Evolutionary conservation across 1,140 invertebrate species (phyloP), one percentile per base, ranked within the genome.

Genomic region (Philotrypesis tridentata): DNA sequence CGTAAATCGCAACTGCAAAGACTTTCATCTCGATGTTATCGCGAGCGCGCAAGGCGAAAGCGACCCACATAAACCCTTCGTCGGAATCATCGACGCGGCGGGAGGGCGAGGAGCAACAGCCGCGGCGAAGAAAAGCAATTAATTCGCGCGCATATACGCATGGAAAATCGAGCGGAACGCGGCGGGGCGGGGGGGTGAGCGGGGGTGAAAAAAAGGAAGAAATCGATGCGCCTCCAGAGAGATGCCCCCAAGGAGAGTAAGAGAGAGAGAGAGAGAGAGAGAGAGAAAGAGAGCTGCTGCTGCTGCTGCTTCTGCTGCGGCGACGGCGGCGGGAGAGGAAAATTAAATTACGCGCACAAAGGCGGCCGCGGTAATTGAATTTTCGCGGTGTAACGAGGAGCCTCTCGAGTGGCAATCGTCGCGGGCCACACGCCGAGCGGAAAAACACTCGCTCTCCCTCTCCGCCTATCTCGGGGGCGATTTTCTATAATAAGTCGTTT

Each of bases 291-390:
- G n/a, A n/a, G n/a, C n/a, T n/a, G n/a, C n/a, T n/a, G n/a, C n/a
- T n/a, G n/a, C n/a, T n/a, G n/a, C n/a, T n/a, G n/a, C n/a, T n/a
- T n/a, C n/a, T n/a, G n/a, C n/a, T n/a, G n/a, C n/a, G n/a, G n/a
- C n/a, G n/a, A n/a, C n/a, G n/a, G 21, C 48, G 1, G 21, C 6
- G 48, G 21, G 21, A 55, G 27, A 31, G 63, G 29, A 31, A 67
- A 67, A 67, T 67, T 67, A 67, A 67, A 67, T 67, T 67, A 67
- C 63, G 25, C 63, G 63, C 29, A 67, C 63, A 31, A 29, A 67
- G 63, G 11, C 23, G 25, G 60, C 60, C 25, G 63, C 63, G 63
- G 25, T 67, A 67, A 67, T 67, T 67, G 63, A 67, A 67, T 67
- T 67, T 67, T 67, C 63, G 63, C 63, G 63, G 12, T 31, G 48